Percentiles rank a stretch among this genome's conserved stretches.
Conservation (phyloP, 2,888 invertebrate species). For the Corbicula japonica region DNA sequence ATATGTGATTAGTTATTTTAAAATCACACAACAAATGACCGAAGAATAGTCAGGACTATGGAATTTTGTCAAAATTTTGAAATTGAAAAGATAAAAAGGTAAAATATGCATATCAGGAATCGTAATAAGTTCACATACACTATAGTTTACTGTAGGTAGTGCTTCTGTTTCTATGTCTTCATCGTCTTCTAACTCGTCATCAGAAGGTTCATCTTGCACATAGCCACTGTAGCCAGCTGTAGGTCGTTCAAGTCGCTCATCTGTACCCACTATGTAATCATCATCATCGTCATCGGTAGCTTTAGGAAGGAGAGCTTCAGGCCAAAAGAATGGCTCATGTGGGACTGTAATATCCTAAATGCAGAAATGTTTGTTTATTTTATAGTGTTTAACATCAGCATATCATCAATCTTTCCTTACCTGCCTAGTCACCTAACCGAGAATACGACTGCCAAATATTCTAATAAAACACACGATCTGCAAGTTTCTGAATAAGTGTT, state of each 20-base stretch:
- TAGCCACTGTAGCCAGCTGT: slow-evolving; percentile 55
- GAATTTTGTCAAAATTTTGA: too few relatives aligned
- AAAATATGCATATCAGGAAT: too few relatives aligned
- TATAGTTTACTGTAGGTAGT: slow-evolving; percentile 5
- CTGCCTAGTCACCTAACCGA: too few relatives aligned
- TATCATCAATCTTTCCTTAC: neutral
- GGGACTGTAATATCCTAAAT: slow-evolving; percentile 87
- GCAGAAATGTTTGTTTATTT: slow-evolving; percentile 16
- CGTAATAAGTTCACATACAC: slow-evolving; percentile 20
- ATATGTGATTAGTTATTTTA: too few relatives aligned
- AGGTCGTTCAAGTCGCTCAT: slow-evolving; percentile 36
- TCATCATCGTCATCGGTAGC: slow-evolving; percentile 64
- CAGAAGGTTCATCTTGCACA: slow-evolving; percentile 40
- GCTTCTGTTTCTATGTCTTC: slow-evolving; percentile 24
- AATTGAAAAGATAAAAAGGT: too few relatives aligned
- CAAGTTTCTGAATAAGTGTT: too few relatives aligned
- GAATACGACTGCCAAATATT: too few relatives aligned
- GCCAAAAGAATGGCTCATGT: slow-evolving; percentile 89
- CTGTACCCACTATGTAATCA: slow-evolving; percentile 60
- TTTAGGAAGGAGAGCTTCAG: slow-evolving; percentile 78
- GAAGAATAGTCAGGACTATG: too few relatives aligned
- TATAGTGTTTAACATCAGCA: slow-evolving; percentile 10
- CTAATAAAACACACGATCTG: too few relatives aligned
- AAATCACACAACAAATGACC: too few relatives aligned
- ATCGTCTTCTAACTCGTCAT: slow-evolving; percentile 33